Evolutionary conservation across 2,888 invertebrate species (phyloP).

Genomic region (Euzophera pinguis): DNA sequence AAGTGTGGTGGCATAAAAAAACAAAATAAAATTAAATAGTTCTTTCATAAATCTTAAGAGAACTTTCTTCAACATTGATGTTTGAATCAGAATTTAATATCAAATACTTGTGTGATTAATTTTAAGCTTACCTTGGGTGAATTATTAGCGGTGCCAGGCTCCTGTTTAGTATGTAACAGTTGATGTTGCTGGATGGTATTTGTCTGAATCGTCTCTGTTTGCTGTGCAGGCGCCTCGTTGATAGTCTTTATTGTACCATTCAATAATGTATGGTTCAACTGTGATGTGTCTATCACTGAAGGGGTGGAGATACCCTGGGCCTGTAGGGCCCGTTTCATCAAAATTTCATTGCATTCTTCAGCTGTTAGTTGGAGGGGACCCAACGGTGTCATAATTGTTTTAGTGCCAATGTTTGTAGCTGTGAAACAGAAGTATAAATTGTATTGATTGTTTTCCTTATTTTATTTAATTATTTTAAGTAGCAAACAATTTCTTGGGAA

Average conservation of each 20-base stretch:
- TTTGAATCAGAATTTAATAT: too few species aligned
- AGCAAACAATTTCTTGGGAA: too few species aligned
- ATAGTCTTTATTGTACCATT: constrained; percentile 67
- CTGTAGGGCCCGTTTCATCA: constrained; percentile 87
- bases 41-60: too few species aligned
- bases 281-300: constrained; percentile 66
- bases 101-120: constrained; percentile 23
- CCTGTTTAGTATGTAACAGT: constrained; percentile 77
- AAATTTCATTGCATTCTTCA: constrained; percentile 88
- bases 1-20: too few species aligned
- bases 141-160: constrained; percentile 80
- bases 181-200: constrained; percentile 66
- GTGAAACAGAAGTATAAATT: constrained; percentile 29
- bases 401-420: constrained; percentile 68
- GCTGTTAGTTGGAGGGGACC: constrained; percentile 87
- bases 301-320: constrained; percentile 79
- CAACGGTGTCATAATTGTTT: constrained; percentile 85
- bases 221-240: constrained; percentile 57
- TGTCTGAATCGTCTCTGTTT: constrained; percentile 57
- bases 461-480: not conserved
- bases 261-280: constrained; percentile 64
- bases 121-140: constrained; percentile 63
- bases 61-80: too few species aligned
- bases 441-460: not conserved
- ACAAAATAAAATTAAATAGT: too few species aligned